Percentiles rank a stretch among this genome's conserved stretches.
Conservation (phyloP, 2,888 invertebrate species). For the Orgyia antiqua region DNA sequence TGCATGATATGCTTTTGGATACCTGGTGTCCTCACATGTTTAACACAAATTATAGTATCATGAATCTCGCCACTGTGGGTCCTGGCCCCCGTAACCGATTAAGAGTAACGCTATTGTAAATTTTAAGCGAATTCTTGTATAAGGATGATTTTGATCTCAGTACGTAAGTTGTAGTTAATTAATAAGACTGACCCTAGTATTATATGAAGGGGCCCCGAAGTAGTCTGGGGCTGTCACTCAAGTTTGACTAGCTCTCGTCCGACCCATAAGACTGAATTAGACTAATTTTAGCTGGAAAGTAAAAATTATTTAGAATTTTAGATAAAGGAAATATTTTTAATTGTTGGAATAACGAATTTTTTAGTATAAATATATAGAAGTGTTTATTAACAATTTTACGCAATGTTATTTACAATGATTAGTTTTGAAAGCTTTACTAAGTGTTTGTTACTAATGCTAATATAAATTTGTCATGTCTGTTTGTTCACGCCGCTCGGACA, state of each 20-base stretch:
- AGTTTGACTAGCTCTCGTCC: constrained; percentile 12
- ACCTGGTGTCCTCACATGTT: constrained; percentile 9
- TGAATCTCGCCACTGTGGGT: constrained; percentile 14
- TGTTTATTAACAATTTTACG: constrained; percentile 61
- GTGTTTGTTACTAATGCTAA: constrained; percentile 40
- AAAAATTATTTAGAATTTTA: constrained; percentile 22
- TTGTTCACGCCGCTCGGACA: constrained; percentile 67
- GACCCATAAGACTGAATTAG: constrained; percentile 17
- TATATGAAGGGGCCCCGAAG: constrained; percentile 27
- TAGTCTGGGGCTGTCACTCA: constrained; percentile 25
- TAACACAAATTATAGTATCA: constrained; percentile 16
- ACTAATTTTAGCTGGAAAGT: constrained; percentile 12
- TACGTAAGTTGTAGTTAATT: constrained; percentile 33
- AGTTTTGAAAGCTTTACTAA: constrained; percentile 56
- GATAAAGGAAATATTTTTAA: constrained; percentile 39
- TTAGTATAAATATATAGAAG: constrained; percentile 45
- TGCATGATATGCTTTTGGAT: constrained; percentile 12
- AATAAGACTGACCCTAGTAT: constrained; percentile 50
- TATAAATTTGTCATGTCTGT: constrained; percentile 48
- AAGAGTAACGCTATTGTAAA: constrained; percentile 35
- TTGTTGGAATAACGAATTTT: constrained; percentile 38
- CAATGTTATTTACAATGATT: constrained; percentile 43
- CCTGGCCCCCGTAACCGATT: constrained; percentile 27
- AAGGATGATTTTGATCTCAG: constrained; percentile 36
- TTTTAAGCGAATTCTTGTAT: constrained; percentile 28